These are phyloP conservation scores for Streptopelia turtur DNA, from an alignment of 2,797 vertebrate genomes.

Conservation along the genomic window DNA sequence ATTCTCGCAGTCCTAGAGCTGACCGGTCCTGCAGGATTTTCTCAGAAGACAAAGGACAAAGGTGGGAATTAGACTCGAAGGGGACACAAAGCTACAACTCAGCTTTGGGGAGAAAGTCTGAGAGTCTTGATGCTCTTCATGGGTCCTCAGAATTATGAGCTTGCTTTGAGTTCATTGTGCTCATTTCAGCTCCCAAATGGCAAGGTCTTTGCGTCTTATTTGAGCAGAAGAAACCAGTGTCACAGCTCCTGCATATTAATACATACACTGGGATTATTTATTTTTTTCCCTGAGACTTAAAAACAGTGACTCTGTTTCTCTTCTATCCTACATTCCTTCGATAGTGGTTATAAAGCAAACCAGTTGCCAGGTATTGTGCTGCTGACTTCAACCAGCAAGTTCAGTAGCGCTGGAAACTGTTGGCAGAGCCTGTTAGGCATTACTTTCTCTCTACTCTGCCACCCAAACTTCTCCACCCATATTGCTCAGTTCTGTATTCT, in stretches of 20 bases:
- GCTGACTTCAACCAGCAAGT: not conserved
- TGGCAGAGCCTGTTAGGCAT: not conserved
- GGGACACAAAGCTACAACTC: not conserved
- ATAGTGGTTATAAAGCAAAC: slow-evolving; percentile 11
- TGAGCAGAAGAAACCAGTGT: not conserved
- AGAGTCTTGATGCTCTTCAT: not conserved
- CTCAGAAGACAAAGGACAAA: not conserved
- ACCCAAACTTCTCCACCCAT: not conserved
- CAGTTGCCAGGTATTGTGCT: slow-evolving; percentile 14
- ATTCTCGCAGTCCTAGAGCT: not conserved
- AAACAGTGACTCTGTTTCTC: not conserved
- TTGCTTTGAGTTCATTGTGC: not conserved
- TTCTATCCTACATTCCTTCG: not conserved
- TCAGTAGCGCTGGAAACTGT: not conserved
- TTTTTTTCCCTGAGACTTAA: not conserved
- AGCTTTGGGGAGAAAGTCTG: not conserved
- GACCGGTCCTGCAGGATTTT: not conserved
- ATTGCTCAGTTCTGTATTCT: not conserved
- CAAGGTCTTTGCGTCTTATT: slow-evolving; percentile 12
- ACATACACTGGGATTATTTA: not conserved
- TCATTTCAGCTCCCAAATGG: not conserved
- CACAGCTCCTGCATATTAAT: not conserved
- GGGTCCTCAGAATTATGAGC: not conserved
- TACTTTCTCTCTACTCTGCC: not conserved
- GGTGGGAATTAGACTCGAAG: not conserved